Evolutionary conservation across 2,113 vertebrate genomes (phyloP).

Genomic region (Rhodinocichla rosea): DNA sequence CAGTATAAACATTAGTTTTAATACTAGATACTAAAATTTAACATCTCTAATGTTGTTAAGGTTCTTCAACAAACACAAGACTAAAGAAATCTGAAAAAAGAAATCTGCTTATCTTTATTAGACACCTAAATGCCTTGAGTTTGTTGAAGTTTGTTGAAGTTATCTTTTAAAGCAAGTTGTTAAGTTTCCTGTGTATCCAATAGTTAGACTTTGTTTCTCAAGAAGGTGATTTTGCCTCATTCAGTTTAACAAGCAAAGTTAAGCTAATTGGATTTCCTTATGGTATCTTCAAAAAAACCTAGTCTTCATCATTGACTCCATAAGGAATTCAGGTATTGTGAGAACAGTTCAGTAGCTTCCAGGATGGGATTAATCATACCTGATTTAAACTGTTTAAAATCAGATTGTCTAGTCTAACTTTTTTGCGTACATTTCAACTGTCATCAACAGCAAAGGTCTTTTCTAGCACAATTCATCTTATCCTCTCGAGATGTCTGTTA

Average conservation of each 20-base stretch:
- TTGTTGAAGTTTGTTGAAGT: background rate
- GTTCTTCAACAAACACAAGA: background rate
- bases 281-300: background rate
- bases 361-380: background rate
- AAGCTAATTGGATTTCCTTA: constrained; percentile 1
- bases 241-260: background rate
- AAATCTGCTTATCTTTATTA: background rate
- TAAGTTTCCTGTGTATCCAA: background rate
- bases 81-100: background rate
- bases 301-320: background rate
- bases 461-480: background rate
- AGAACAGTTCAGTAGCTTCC: background rate
- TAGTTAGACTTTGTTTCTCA: background rate
- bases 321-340: background rate
- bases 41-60: background rate
- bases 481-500: background rate
- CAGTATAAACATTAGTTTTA: background rate
- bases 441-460: background rate
- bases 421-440: background rate
- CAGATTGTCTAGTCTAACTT: background rate
- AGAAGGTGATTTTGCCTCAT: background rate
- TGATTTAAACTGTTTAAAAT: constrained; percentile 27
- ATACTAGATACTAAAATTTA: background rate
- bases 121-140: background rate
- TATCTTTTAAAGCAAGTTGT: background rate